Conservation (phyloP, 2,888 invertebrate species). For the Cheilosia impressa region DNA sequence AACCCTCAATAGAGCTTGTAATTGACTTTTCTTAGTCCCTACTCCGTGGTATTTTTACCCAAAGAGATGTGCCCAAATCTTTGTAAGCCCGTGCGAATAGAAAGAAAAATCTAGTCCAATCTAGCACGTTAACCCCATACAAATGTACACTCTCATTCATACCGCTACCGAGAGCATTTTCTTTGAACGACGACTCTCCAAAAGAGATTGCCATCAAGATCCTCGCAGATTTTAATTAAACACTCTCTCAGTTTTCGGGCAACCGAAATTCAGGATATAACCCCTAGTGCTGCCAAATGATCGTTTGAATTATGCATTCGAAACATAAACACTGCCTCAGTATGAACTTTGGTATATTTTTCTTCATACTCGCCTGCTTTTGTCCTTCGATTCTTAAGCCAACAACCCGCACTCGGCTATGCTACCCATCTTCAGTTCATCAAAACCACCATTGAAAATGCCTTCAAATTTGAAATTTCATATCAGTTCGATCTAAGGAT, state of each 20-base stretch:
- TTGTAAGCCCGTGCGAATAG: no score
- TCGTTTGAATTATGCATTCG: constrained; percentile 24
- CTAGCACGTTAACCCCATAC: neutral
- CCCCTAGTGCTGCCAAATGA: neutral
- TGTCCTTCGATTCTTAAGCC: constrained; percentile 51
- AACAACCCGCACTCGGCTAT: constrained; percentile 4
- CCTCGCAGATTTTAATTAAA: constrained; percentile 34
- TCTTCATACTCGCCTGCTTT: constrained; percentile 30
- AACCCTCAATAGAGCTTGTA: no score
- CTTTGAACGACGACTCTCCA: neutral
- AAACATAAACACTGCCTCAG: constrained; percentile 11
- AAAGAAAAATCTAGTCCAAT: neutral
- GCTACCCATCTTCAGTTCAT: constrained; percentile 20
- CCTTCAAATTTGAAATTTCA: constrained; percentile 58
- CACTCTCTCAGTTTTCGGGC: constrained; percentile 24
- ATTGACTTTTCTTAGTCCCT: no score
- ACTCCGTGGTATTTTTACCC: no score
- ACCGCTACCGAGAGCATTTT: neutral
- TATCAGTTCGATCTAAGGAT: constrained; percentile 74
- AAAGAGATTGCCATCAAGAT: constrained; percentile 37
- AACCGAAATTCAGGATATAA: constrained; percentile 26
- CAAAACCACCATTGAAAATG: constrained; percentile 34
- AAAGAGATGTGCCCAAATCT: no score
- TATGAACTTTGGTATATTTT: constrained; percentile 20
- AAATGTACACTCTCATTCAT: neutral